A percentile compares a stretch with the other conserved stretches of the same genome.
Evolutionary conservation across 1,140 invertebrate species (phyloP).

Genomic region (Gryllus bimaculatus): DNA sequence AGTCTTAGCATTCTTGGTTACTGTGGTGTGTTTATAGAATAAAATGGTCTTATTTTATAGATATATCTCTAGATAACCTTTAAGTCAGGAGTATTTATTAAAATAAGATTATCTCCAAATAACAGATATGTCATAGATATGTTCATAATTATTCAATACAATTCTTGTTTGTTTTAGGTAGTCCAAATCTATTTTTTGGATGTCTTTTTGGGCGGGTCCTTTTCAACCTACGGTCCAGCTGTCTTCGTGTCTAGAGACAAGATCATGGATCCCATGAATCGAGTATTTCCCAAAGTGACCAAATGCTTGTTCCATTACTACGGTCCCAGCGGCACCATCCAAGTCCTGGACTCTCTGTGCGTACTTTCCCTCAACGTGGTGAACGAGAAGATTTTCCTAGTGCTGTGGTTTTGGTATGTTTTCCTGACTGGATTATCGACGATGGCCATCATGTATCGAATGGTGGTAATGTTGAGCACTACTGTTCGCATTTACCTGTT

Average conservation of each 20-base stretch:
- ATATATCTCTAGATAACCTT: too few relatives aligned
- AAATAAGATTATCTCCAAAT: neutral
- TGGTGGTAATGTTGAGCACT: neutral
- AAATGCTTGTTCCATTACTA: constrained; percentile 51
- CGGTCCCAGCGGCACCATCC: constrained; percentile 30
- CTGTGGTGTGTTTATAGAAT: too few relatives aligned
- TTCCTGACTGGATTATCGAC: constrained; percentile 36
- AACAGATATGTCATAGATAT: too few relatives aligned
- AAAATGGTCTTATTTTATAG: too few relatives aligned
- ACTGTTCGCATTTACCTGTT: neutral
- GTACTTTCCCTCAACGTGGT: constrained; percentile 47
- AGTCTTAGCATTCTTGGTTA: too few relatives aligned
- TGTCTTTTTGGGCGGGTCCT: neutral
- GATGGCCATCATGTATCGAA: constrained; percentile 35
- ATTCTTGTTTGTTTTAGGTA: neutral
- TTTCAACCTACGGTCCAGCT: neutral
- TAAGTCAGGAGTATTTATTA: too few relatives aligned
- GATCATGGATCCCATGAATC: neutral
- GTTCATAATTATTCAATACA: neutral
- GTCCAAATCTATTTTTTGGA: constrained; percentile 10
- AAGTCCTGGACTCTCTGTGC: constrained; percentile 43
- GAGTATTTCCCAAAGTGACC: constrained; percentile 65
- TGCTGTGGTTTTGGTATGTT: constrained; percentile 47
- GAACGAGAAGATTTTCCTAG: constrained; percentile 46
- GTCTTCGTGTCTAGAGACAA: neutral